Evolutionary conservation across 2,113 vertebrate genomes (phyloP).

Genomic region (Mugil cephalus): DNA sequence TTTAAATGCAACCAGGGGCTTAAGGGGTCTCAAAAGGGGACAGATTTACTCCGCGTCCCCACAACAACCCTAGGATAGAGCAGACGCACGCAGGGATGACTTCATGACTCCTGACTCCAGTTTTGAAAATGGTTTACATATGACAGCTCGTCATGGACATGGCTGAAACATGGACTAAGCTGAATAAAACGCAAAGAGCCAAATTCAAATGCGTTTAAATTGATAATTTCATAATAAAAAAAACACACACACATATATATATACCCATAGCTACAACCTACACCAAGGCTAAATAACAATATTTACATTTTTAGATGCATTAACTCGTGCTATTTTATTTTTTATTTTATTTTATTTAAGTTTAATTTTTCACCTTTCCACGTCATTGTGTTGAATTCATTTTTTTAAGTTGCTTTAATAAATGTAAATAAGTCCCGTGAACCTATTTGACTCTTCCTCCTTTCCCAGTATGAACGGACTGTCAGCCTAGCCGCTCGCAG

Average conservation of each 20-base stretch:
- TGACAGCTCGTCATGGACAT: constrained; percentile 11
- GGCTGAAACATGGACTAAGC: neutral
- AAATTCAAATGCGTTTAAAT: neutral
- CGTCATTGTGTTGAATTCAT: neutral
- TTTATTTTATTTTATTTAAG: neutral
- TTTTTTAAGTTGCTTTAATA: no score
- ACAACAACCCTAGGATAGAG: neutral
- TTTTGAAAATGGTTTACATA: constrained; percentile 10
- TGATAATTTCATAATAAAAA: neutral
- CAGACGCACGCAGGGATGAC: constrained; percentile 11
- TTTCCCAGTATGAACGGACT: neutral
- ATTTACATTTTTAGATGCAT: neutral
- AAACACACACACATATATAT: neutral
- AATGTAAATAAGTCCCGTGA: no score
- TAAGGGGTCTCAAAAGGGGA: neutral
- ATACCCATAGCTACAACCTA: neutral
- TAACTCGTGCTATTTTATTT: neutral
- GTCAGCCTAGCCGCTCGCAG: constrained; percentile 19
- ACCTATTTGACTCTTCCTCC: neutral
- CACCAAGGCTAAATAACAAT: neutral
- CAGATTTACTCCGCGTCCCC: neutral
- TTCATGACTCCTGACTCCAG: constrained; percentile 46
- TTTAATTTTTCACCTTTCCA: neutral
- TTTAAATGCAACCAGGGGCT: neutral
- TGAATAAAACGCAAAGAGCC: neutral